phyloP scores from a whole-genome alignment of 2,113 vertebrate genomes.

The Chloropsis cyanopogon region DNA sequence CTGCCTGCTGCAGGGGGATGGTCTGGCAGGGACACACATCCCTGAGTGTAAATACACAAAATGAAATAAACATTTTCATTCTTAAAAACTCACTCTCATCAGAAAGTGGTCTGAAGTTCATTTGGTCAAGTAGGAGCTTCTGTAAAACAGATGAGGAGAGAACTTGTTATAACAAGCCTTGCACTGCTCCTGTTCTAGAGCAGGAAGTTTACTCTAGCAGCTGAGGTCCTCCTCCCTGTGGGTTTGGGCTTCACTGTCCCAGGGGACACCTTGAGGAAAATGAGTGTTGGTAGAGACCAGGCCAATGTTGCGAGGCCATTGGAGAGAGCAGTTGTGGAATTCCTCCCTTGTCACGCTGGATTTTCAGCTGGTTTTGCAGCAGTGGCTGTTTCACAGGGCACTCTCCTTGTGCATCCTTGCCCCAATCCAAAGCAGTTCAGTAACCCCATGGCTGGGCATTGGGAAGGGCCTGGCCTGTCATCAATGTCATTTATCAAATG shows the following conservation, averaged over 20 bases:
- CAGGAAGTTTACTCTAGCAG: not conserved
- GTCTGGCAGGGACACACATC: not conserved
- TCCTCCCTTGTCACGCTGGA: not conserved
- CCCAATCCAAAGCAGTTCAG: not conserved
- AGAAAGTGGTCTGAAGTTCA: not conserved
- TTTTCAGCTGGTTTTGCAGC: not conserved
- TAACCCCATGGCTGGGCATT: accelerated
- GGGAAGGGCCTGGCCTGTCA: not conserved
- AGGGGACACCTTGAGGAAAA: not conserved
- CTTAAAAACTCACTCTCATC: not conserved
- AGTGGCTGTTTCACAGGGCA: not conserved
- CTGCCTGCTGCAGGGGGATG: constrained; percentile 21
- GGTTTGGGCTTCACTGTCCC: not conserved
- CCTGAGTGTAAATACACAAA: not conserved
- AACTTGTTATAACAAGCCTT: not conserved
- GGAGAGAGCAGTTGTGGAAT: not conserved
- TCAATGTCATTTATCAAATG: not conserved
- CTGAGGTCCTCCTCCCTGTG: not conserved
- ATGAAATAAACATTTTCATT: not conserved
- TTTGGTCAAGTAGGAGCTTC: not conserved
- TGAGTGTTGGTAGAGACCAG: not conserved
- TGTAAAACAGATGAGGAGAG: not conserved
- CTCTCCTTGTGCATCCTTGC: not conserved
- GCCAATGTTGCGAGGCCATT: accelerated
- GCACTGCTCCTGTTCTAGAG: not conserved